These are phyloP conservation scores for Drosophila quadrilineata DNA, from an alignment of 1,140 invertebrate species.

Conservation along the genomic window DNA sequence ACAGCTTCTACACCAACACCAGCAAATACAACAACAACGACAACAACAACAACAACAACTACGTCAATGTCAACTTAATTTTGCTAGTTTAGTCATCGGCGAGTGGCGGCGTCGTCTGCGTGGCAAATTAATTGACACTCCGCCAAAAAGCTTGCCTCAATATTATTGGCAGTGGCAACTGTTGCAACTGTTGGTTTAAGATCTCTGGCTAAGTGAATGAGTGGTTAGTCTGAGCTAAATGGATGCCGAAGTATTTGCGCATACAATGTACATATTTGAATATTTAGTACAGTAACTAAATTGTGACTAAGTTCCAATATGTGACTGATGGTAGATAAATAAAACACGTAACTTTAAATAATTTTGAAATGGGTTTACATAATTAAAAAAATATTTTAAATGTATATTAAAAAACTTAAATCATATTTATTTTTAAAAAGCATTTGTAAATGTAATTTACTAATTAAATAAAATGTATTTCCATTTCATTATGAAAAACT, in stretches of 20 bases:
- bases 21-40: constrained; percentile 8
- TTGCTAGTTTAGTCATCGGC: constrained; percentile 60
- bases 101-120: constrained; percentile 44
- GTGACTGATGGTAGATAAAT: too few relatives aligned
- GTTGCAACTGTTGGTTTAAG: constrained; percentile 52
- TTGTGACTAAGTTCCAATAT: too few relatives aligned
- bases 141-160: constrained; percentile 60
- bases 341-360: too few relatives aligned
- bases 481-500: too few relatives aligned
- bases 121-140: constrained; percentile 67
- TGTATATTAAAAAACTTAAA: too few relatives aligned
- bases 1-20: background rate
- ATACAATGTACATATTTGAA: too few relatives aligned
- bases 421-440: too few relatives aligned
- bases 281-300: background rate
- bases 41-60: background rate
- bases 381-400: too few relatives aligned
- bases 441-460: too few relatives aligned
- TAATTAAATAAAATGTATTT: too few relatives aligned
- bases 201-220: constrained; percentile 31
- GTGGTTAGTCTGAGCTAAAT: constrained; percentile 10
- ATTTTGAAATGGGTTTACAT: too few relatives aligned
- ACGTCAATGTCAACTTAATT: constrained; percentile 58
- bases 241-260: background rate
- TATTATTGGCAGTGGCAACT: constrained; percentile 60